Evolutionary conservation across 2,797 vertebrate genomes (phyloP), one percentile per base, ranked within the genome.

Genomic region (Sebastiscus tertius): DNA sequence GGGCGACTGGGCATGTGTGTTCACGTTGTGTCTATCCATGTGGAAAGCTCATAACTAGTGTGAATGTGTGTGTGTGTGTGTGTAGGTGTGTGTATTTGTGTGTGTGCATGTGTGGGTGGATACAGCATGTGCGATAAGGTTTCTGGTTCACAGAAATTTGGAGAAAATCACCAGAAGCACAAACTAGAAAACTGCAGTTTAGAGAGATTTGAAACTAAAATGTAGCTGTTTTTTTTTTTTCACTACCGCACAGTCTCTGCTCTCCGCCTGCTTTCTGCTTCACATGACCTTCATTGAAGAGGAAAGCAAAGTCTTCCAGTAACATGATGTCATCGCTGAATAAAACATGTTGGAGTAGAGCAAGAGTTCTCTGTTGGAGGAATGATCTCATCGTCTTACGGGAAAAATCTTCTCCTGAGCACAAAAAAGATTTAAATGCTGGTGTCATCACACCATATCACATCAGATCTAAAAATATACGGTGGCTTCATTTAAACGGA

Each of bases 311-410:
- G 82, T 88, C 87, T 92, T 91, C 90, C 84, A 78, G 86, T 78
- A 88, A 82, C 74, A 93, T 93, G 91, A 93, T 90, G 87, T 93
- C 93, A 93, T 90, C 88, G 65, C 87, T 93, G 91, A 91, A 93
- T 93, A 91, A 93, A 93, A 93, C 91, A 93, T 92, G 83, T 20
- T 29, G 20, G 69, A 84, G 79, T 27, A 4, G 72, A 87, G 83
- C 75, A 79, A 73, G 69, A 71, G 42, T 86, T 84, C 84, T 90
- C 60, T 39, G 62, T 65, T 77, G 71, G 77, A 81, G 61, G 77
- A 71, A 87, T 93, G 92, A 93, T 86, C 83, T 93, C 91, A 92
- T 91, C 77, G 22, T 24, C 86, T 91, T 85, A 87, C 77, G 76
- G 88, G 84, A 86, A 81, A 82, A 72, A 26, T 63, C 61, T 27